Percentiles rank a stretch among this genome's conserved stretches.
Conservation (phyloP, 2,797 vertebrate species). For the Tachyglossus aculeatus region DNA sequence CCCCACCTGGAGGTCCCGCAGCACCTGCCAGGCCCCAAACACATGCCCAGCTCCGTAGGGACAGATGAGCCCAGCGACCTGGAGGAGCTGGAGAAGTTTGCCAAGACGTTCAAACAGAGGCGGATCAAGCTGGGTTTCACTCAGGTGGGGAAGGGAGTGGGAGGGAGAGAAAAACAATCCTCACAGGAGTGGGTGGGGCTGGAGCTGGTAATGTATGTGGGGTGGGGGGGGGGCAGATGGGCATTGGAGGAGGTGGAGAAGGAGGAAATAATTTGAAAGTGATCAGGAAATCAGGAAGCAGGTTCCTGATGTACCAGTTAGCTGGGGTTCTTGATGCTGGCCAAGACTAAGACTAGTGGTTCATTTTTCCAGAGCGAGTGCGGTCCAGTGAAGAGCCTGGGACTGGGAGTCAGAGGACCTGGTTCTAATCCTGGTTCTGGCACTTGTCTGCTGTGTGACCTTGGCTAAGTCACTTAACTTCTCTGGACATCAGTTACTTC, state of each 20-base stretch:
- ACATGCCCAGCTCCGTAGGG: conserved; percentile 76
- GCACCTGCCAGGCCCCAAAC: conserved; percentile 90
- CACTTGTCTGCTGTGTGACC: too few species aligned
- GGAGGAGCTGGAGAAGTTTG: conserved; percentile 96
- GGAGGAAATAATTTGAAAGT: not conserved
- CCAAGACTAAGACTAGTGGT: too few species aligned
- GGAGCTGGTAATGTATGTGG: rapidly evolving
- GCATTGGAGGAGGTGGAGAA: rapidly evolving
- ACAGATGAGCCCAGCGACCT: conserved; percentile 93
- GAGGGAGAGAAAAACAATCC: not conserved
- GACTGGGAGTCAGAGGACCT: too few species aligned
- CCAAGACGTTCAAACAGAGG: conserved; percentile 97
- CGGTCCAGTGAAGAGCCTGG: too few species aligned
- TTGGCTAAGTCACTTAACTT: too few species aligned
- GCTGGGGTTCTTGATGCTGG: too few species aligned
- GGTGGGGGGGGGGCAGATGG: rapidly evolving
- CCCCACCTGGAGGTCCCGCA: conserved; percentile 88
- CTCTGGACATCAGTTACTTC: too few species aligned
- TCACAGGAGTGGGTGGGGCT: not conserved
- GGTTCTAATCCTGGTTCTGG: too few species aligned
- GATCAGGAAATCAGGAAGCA: not conserved
- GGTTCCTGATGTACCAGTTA: too few species aligned
- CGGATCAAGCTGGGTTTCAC: conserved; percentile 98
- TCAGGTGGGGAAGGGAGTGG: conserved; percentile 77
- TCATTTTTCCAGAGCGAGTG: too few species aligned